These are phyloP conservation scores for Itoplectis maculator DNA, from an alignment of 2,888 invertebrate species.

Conservation along the genomic window DNA sequence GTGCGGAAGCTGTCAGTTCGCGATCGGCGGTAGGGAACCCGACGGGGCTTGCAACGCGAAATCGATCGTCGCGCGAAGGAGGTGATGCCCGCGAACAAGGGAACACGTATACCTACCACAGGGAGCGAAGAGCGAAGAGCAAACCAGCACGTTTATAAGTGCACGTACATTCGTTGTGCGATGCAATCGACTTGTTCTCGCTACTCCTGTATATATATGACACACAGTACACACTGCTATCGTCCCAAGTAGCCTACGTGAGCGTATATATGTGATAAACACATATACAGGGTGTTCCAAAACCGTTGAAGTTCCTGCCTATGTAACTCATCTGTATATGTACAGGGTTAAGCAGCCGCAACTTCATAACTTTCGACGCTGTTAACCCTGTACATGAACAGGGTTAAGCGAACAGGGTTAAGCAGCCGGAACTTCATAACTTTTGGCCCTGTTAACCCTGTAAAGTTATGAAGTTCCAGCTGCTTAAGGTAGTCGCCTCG, in stretches of 20 bases:
- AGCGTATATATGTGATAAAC: constrained; percentile 1
- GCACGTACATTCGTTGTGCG: not conserved
- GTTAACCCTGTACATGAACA: too few species aligned
- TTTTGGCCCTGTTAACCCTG: too few species aligned
- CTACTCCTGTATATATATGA: not conserved
- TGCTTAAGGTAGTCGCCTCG: too few species aligned
- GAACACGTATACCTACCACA: too few species aligned
- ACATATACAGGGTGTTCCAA: too few species aligned
- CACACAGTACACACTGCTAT: not conserved
- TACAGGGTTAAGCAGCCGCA: too few species aligned
- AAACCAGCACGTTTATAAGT: constrained; percentile 1
- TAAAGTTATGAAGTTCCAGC: too few species aligned
- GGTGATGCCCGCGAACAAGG: not conserved
- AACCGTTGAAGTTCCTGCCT: too few species aligned
- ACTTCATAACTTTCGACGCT: too few species aligned
- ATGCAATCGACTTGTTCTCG: not conserved
- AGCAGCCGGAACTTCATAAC: too few species aligned
- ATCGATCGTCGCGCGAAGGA: constrained; percentile 1
- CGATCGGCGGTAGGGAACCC: not conserved
- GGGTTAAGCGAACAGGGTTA: too few species aligned
- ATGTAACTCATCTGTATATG: too few species aligned
- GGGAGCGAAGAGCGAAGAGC: not conserved
- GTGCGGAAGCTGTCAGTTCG: not conserved
- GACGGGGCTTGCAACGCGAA: not conserved
- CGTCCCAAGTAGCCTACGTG: constrained; percentile 1